phyloP scores from a whole-genome alignment of 1,140 invertebrate species.

The Drosophila simulans region DNA sequence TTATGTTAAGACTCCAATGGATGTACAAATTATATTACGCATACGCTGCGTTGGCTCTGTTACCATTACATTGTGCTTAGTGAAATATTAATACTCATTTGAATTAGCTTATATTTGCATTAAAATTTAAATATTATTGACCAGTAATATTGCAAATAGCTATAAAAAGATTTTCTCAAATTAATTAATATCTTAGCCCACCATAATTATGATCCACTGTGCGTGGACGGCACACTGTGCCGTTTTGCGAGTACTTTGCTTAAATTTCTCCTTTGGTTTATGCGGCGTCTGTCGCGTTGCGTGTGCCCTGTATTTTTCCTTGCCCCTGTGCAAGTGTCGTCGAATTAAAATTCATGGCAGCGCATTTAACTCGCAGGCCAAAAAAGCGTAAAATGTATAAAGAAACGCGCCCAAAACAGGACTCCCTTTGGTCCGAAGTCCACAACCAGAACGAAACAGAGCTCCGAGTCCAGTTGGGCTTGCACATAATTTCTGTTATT shows the following conservation, averaged over 20 bases:
- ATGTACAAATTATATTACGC: neutral
- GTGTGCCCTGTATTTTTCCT: slow-evolving; percentile 43
- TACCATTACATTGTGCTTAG: neutral
- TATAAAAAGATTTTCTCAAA: no score
- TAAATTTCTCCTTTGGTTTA: slow-evolving; percentile 58
- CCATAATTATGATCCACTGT: slow-evolving; percentile 18
- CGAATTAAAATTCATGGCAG: slow-evolving; percentile 82
- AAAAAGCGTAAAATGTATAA: slow-evolving; percentile 41
- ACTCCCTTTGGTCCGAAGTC: slow-evolving; percentile 13
- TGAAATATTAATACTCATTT: no score
- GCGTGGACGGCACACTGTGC: slow-evolving; percentile 25
- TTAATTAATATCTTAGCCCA: neutral
- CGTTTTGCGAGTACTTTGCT: slow-evolving; percentile 45
- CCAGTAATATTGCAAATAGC: no score
- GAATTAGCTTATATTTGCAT: no score
- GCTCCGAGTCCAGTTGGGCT: slow-evolving; percentile 49
- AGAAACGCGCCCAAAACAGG: slow-evolving; percentile 33
- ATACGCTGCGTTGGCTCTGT: neutral
- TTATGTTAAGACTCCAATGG: neutral
- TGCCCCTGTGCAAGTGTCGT: slow-evolving; percentile 68
- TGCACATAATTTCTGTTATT: slow-evolving; percentile 81
- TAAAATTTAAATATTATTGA: no score
- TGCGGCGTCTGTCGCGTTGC: slow-evolving; percentile 71
- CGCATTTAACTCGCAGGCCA: slow-evolving; percentile 73
- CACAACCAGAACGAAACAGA: slow-evolving; percentile 24